These are phyloP conservation scores for Musca domestica DNA, from an alignment of 1,140 invertebrate species.

Conservation along the genomic window DNA sequence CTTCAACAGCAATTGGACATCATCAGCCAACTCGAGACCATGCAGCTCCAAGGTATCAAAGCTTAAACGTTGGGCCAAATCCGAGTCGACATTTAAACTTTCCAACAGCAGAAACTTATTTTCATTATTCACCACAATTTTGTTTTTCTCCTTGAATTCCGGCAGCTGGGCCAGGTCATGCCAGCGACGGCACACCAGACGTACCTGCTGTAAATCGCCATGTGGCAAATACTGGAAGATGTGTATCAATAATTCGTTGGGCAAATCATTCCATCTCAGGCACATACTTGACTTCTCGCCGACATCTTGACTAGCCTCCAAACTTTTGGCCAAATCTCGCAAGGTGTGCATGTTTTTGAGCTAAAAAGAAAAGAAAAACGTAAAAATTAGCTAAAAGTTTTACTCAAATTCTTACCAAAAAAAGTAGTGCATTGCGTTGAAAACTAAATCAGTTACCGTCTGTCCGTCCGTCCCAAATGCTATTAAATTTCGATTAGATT, in stretches of 20 bases:
- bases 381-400: neutral
- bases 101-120: slow-evolving; percentile 34
- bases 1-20: slow-evolving; percentile 30
- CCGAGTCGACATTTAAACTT: slow-evolving; percentile 27
- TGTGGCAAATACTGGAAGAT: slow-evolving; percentile 42
- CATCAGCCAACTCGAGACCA: slow-evolving; percentile 29
- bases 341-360: neutral
- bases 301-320: neutral
- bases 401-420: neutral
- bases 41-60: slow-evolving; percentile 40
- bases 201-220: slow-evolving; percentile 39
- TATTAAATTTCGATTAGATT: neutral
- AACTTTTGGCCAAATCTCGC: neutral
- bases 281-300: neutral
- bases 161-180: slow-evolving; percentile 35
- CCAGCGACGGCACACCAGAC: slow-evolving; percentile 40
- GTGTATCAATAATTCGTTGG: slow-evolving; percentile 43
- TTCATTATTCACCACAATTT: slow-evolving; percentile 35
- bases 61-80: slow-evolving; percentile 24
- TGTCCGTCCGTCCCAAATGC: neutral
- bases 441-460: too few relatives aligned
- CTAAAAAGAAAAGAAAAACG: neutral
- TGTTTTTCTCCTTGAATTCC: slow-evolving; percentile 31
- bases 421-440: neutral
- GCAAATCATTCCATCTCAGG: slow-evolving; percentile 26